Conservation (phyloP, 2,797 vertebrate genomes). For the Otolemur crassicaudatus region DNA sequence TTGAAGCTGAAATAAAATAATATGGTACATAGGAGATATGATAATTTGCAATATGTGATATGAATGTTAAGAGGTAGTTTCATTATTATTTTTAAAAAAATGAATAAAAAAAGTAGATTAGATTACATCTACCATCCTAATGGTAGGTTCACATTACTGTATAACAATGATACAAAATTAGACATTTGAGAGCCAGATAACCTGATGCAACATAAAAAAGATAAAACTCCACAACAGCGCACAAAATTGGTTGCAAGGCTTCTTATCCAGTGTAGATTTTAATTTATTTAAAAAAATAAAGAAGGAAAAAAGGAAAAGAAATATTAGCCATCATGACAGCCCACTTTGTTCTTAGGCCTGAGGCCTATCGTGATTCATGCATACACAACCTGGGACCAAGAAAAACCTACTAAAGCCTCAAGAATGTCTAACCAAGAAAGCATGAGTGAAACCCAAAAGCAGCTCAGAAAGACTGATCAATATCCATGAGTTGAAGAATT, state of each 20-base stretch:
- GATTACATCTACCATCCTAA: neutral
- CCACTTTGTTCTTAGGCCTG: neutral
- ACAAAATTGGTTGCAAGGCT: neutral
- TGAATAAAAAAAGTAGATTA: neutral
- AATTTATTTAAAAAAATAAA: neutral
- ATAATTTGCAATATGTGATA: neutral
- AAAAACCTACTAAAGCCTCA: neutral
- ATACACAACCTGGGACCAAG: neutral
- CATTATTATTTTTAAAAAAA: conserved; percentile 23
- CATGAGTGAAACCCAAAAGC: neutral
- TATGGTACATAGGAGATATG: neutral
- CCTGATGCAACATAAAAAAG: neutral
- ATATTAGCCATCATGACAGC: neutral
- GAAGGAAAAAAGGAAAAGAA: neutral
- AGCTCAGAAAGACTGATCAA: neutral
- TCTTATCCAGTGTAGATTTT: neutral
- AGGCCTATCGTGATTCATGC: neutral
- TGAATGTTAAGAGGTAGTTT: neutral
- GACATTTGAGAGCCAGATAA: neutral
- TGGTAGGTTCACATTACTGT: neutral
- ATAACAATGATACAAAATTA: neutral
- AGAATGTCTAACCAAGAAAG: neutral
- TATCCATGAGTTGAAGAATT: neutral
- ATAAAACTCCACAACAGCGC: neutral
- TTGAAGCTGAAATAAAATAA: conserved; percentile 27